Conservation (phyloP, 2,888 invertebrate species). For the Chouioia cunea region DNA sequence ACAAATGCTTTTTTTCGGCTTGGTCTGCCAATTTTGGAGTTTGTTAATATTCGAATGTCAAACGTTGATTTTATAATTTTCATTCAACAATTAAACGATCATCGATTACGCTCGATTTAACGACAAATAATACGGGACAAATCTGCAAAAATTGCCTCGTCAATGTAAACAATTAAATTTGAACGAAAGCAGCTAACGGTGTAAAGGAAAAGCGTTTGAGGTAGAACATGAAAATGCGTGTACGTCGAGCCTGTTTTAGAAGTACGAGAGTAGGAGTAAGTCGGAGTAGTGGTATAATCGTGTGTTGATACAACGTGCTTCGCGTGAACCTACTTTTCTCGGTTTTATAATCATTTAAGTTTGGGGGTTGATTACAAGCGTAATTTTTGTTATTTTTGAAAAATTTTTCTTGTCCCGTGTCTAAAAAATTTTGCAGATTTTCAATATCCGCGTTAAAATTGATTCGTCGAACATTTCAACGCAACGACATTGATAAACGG, state of each 20-base stretch:
- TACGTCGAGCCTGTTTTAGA: no score
- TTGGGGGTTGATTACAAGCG: background rate
- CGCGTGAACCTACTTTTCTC: slow-evolving; percentile 10
- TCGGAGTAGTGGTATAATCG: no score
- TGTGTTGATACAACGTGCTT: no score
- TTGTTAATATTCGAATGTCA: slow-evolving; percentile 13
- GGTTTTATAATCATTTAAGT: slow-evolving; percentile 30
- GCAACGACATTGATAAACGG: no score
- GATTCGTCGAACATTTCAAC: background rate
- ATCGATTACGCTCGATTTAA: background rate
- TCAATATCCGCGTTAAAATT: slow-evolving; percentile 11
- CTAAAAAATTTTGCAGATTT: slow-evolving; percentile 10
- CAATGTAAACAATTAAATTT: no score
- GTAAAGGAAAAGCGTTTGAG: no score
- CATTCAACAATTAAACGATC: no score
- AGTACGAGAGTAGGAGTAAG: no score
- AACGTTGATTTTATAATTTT: background rate
- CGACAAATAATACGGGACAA: background rate
- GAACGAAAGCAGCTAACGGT: no score
- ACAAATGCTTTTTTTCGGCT: background rate
- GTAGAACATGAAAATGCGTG: no score
- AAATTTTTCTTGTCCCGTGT: slow-evolving; percentile 12
- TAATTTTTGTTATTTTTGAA: slow-evolving; percentile 16
- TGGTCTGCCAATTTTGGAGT: background rate
- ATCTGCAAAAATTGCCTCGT: no score